Evolutionary conservation across 1,140 invertebrate genomes (phyloP), one percentile per base, ranked within the genome.

Genomic region (Acromyrmex heyeri): DNA sequence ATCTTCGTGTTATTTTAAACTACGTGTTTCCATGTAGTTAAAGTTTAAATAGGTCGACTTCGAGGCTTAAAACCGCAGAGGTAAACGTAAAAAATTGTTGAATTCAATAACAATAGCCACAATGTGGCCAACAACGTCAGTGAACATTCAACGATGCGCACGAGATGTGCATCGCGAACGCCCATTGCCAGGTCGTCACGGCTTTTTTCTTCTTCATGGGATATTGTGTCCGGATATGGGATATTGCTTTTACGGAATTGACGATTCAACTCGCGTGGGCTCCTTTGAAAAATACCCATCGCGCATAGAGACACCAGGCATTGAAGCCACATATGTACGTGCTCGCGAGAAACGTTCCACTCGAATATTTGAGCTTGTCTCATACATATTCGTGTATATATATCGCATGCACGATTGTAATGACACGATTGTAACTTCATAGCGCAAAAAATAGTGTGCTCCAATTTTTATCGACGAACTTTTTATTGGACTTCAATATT

Each of bases 221-320:
- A 34, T 50, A 75, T 88, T 77, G 57, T 48, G 64, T 8, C 18
- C 48, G 38, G n/a, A n/a, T n/a, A n/a, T n/a, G n/a, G n/a, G n/a
- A n/a, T n/a, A 34, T 48, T n/a, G 69, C 75, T 76, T 89, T 59
- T 78, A 73, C 34, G 61, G 83, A 59, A 30, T 88, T 89, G 67
- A 86, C 82, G 57, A 90, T 90, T 90, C 87, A 69, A 67, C 79
- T 89, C 85, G 86, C 88, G 88, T 86, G 79, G 87, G 59, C 44
- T 77, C 38, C 70, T 65, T 88, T 86, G 87, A 86, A 88, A 89
- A 89, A 89, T 72, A 48, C 70, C 87, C 69, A n/a, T 50, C 64
- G 53, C 59, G 65, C 69, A 76, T 55, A 57, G 55, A 59, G 73
- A 77, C 76, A 88, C 53, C 38, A 34, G 27, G n/a, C 73, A 64